Evolutionary conservation across 2,113 vertebrate genomes (phyloP), one percentile per base, ranked within the genome.

Genomic region (Phoxinus phoxinus): DNA sequence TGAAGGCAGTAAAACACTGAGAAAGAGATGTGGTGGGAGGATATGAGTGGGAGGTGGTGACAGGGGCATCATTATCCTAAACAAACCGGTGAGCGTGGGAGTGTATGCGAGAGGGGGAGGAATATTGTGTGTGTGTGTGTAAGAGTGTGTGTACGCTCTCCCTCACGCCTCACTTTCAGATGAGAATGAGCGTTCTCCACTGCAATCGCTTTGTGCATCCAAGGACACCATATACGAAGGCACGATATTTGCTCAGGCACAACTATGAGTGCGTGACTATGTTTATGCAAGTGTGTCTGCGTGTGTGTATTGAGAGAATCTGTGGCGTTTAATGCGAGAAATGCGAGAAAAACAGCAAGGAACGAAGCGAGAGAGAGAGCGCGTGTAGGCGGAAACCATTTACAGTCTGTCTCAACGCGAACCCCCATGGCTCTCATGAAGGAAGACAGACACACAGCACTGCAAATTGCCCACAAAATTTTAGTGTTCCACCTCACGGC

Each of bases 351-450:
- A 58, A 82, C 30, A 71, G 72, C 74, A 25, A 76, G 51, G 61
- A 67, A 76, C 61, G 87, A 80, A 88, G 63, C 71, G 75, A 86
- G 75, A 46, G 71, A 84, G 85, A 84, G 82, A 93, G 73, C 25
- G 35, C 88, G 92, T 94, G 94, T 93, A 93, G 93, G 93, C 87
- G 94, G 92, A 90, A 89, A 88, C 89, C 87, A 85, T 91, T 93
- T 92, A 89, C 90, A 90, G 63, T 84, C 81, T 48, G 83, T 91
- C 89, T 90, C 86, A 84, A 87, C 87, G 75, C 44, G 75, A 92
- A 89, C 81, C 87, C 90, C 89, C 59, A 19, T 88, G 91, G 89
- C 90, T 91, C 91, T 91, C 85, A 87, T 46, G 2, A 15, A 81
- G 83, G 76, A 71, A 69, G 69, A 56, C 80, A 85, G 37, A 83